These are phyloP conservation scores for Alsophila aescularia DNA, from an alignment of 2,888 invertebrate genomes.

Conservation along the genomic window DNA sequence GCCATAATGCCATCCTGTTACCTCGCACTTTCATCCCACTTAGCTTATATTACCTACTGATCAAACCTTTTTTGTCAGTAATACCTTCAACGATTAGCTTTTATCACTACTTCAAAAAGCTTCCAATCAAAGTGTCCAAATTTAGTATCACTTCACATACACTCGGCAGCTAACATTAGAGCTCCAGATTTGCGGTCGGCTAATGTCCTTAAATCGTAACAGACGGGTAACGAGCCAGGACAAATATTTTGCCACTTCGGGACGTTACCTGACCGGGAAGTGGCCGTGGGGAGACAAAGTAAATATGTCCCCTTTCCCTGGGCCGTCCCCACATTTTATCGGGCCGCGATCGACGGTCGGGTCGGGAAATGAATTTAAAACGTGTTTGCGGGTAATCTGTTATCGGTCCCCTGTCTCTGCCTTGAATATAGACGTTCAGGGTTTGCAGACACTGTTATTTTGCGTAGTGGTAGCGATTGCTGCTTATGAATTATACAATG, in stretches of 20 bases:
- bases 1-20: too few species aligned
- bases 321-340: constrained; percentile 83
- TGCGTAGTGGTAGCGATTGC: constrained; percentile 37
- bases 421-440: constrained; percentile 80
- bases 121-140: constrained; percentile 2
- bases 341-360: constrained; percentile 82
- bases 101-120: constrained; percentile 5
- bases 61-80: too few species aligned
- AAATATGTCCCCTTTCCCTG: constrained; percentile 82
- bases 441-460: constrained; percentile 72
- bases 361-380: constrained; percentile 85
- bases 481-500: constrained; percentile 19
- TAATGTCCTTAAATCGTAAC: constrained; percentile 78
- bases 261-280: constrained; percentile 81
- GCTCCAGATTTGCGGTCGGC: constrained; percentile 63
- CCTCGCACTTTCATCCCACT: too few species aligned
- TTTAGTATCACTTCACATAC: constrained; percentile 39
- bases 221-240: constrained; percentile 74
- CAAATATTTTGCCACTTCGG: constrained; percentile 82
- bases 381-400: constrained; percentile 85
- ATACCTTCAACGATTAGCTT: background rate
- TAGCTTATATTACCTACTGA: too few species aligned
- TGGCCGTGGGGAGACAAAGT: constrained; percentile 82
- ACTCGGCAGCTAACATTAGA: constrained; percentile 46
- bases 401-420: constrained; percentile 84